These are phyloP conservation scores for Neolamprologus tretocephalus DNA, from an alignment of 2,113 vertebrate species.

Conservation along the genomic window DNA sequence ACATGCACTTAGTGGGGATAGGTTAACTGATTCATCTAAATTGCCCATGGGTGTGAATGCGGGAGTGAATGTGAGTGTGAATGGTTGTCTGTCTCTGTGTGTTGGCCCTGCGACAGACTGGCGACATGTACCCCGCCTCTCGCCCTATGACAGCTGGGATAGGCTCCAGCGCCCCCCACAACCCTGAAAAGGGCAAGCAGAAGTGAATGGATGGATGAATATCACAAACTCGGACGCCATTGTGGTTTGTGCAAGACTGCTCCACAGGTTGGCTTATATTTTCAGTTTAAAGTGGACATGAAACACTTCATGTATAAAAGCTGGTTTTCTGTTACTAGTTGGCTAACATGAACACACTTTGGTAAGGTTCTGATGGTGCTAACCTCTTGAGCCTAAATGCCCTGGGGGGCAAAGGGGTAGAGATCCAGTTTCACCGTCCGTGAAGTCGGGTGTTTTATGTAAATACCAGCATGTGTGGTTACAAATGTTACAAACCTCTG, in stretches of 20 bases:
- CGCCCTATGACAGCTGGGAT: too few species aligned
- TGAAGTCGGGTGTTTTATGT: not conserved
- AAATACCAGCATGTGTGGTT: not conserved
- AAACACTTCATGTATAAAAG: not conserved
- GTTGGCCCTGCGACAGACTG: too few species aligned
- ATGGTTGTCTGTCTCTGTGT: too few species aligned
- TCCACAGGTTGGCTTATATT: not conserved
- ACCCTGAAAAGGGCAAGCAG: too few species aligned
- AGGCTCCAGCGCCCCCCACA: fast-evolving
- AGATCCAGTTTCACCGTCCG: not conserved
- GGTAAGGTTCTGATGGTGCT: not conserved
- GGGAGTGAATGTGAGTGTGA: not conserved
- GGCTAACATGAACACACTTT: not conserved
- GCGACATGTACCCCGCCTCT: too few species aligned
- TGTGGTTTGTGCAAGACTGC: not conserved
- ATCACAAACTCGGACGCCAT: too few species aligned
- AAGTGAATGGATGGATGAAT: too few species aligned
- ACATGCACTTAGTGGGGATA: not conserved
- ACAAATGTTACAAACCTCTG: not conserved
- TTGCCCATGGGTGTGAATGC: not conserved
- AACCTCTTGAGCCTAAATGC: not conserved
- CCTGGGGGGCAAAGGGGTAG: not conserved
- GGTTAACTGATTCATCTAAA: not conserved
- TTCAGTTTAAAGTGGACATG: not conserved
- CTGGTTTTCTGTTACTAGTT: not conserved